Evolutionary conservation across 2,888 invertebrate genomes (phyloP).

Genomic region (Laspeyria flexula): DNA sequence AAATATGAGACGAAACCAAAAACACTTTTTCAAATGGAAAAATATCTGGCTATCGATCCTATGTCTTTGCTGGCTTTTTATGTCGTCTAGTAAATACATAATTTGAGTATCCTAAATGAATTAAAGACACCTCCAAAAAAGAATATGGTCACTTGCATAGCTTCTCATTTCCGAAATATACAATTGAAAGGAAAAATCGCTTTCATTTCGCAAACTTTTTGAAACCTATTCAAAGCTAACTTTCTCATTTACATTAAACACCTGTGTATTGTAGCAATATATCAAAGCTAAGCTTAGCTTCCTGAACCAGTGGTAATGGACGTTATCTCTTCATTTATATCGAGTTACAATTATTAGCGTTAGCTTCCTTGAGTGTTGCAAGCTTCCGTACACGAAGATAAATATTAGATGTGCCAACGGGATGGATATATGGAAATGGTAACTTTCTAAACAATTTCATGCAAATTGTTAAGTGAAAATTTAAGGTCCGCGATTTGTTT

Average conservation of each 20-base stretch:
- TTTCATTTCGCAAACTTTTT: conserved; percentile 3
- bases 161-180: too few species aligned
- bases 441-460: conserved; percentile 48
- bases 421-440: conserved; percentile 47
- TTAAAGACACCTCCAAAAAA: too few species aligned
- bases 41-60: too few species aligned
- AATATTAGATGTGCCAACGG: conserved; percentile 59
- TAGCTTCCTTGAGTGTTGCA: conserved; percentile 66
- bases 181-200: neutral
- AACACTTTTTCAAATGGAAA: too few species aligned
- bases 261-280: conserved; percentile 50
- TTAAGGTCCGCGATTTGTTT: conserved; percentile 26
- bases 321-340: conserved; percentile 78
- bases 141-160: too few species aligned
- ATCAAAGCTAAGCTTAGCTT: conserved; percentile 65
- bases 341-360: conserved; percentile 75
- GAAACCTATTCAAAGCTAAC: conserved; percentile 17
- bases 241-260: conserved; percentile 47
- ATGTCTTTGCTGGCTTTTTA: too few species aligned
- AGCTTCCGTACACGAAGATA: conserved; percentile 60
- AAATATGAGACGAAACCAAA: too few species aligned
- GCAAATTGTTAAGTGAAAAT: conserved; percentile 44
- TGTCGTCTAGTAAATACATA: too few species aligned
- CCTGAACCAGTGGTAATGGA: conserved; percentile 71
- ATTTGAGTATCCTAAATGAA: too few species aligned